These are phyloP conservation scores for Brachionus calyciflorus DNA, from an alignment of 1,140 invertebrate species.

Conservation along the genomic window DNA sequence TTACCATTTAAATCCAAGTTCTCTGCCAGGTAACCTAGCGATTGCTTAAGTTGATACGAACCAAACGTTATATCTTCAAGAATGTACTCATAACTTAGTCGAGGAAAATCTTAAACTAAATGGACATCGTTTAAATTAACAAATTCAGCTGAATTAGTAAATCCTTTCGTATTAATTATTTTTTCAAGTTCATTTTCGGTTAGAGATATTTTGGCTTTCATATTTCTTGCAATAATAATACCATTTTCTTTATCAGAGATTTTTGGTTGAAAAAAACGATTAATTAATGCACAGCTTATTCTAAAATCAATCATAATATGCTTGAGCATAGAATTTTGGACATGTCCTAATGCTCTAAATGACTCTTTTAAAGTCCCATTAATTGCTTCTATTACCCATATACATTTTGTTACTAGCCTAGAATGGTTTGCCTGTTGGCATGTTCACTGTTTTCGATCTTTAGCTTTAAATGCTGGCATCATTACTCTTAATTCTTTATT, in stretches of 20 bases:
- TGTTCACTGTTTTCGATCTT: neutral
- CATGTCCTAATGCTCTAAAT: neutral
- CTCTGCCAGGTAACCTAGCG: slow-evolving; percentile 4
- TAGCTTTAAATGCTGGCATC: slow-evolving; percentile 2
- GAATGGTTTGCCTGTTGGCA: slow-evolving; percentile 17
- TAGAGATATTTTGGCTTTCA: neutral
- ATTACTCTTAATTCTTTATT: neutral
- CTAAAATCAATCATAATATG: slow-evolving; percentile 1
- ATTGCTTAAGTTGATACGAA: neutral
- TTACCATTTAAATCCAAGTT: neutral
- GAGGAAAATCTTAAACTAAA: neutral
- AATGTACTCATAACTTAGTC: slow-evolving; percentile 2
- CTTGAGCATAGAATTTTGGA: slow-evolving; percentile 18
- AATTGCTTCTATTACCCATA: neutral
- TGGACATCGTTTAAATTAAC: slow-evolving; percentile 11
- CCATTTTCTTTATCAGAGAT: slow-evolving; percentile 4
- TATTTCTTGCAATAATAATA: neutral
- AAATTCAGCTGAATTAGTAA: slow-evolving; percentile 1
- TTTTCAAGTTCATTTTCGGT: neutral
- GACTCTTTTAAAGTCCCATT: slow-evolving; percentile 1
- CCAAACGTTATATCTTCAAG: slow-evolving; percentile 20
- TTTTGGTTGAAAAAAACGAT: slow-evolving; percentile 19
- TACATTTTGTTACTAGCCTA: slow-evolving; percentile 7
- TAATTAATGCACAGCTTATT: slow-evolving; percentile 7
- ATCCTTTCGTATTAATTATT: too few species aligned